Base-by-base conservation (phyloP, 2,888 invertebrate species). In the Erebia epiphron region DNA sequence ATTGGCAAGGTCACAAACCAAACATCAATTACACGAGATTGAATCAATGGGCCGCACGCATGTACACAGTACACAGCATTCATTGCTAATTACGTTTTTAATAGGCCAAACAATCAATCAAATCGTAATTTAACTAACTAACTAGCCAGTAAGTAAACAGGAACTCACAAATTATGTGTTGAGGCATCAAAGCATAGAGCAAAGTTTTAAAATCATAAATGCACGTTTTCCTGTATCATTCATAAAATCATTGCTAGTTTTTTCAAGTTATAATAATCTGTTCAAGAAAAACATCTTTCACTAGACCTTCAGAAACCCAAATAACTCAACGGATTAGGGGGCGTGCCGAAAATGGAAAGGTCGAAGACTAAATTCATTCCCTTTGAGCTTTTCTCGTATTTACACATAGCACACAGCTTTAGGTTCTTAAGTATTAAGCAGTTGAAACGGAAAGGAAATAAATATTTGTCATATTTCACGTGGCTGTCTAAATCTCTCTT, bases 41-140 rank as follows among this genome's bases (percentile, higher is more conserved):
- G 16, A 60, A 60, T 43, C 35, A 60, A 60, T 43, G n/a, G 2
- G 41, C 41, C 60, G 16, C 35, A 60, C 11, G 60, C 41, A 60
- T 43, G n/a, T n/a, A n/a, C n/a, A n/a, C 43, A 57, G 56, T 57
- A 13, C 60, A 14, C 16, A 41, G 41, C 16, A 26, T 11, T 14
- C 16, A 26, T 11, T 14, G 46, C 18, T 61, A 61, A 61, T 46
- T 46, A 16, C n/a, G 13, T 61, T 46, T 18, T 61, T 46, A 18
- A 61, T 61, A 18, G 18, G 43, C 61, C 46, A 18, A 61, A 61
- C 61, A 46, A 61, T 41, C 57, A 7, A 58, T 60, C 18, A 61
- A 46, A 61, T 61, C 41, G 11, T 61, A 18, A 18, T 18, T 18
- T 46, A 61, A n/a, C 18, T 11, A 60, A 11, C 43, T 46, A 61